Evolutionary conservation across 2,888 invertebrate genomes (phyloP).

Genomic region (Gastracanthus pulcherrimus): DNA sequence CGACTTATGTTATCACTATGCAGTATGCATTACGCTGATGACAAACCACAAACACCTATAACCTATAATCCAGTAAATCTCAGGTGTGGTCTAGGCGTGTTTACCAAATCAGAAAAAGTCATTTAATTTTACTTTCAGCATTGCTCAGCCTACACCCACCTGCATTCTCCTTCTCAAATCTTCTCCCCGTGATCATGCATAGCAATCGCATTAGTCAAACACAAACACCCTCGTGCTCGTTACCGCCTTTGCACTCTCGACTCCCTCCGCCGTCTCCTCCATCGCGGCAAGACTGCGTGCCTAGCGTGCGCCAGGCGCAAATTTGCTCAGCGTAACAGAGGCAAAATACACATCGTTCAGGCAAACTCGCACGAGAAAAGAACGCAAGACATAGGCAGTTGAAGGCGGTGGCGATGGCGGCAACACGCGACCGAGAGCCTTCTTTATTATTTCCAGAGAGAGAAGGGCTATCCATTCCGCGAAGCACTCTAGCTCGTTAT

Average conservation of each 20-base stretch:
- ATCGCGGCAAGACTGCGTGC: too few species aligned
- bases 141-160: background rate
- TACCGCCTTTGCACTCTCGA: too few species aligned
- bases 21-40: too few species aligned
- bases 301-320: too few species aligned
- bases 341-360: too few species aligned
- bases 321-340: background rate
- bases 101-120: background rate
- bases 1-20: too few species aligned
- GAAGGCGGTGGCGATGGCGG: too few species aligned
- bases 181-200: background rate
- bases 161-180: background rate
- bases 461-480: background rate
- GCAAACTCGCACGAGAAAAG: background rate
- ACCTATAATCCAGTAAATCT: too few species aligned
- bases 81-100: too few species aligned
- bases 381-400: background rate
- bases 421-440: background rate
- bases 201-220: slow-evolving; percentile 2
- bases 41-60: too few species aligned
- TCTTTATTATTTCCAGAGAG: background rate
- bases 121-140: background rate
- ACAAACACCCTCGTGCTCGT: background rate
- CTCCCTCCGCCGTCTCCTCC: too few species aligned
- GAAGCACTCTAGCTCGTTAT: background rate